phyloP scores from a whole-genome alignment of 2,797 vertebrate species.

The Peromyscus attwateri region DNA sequence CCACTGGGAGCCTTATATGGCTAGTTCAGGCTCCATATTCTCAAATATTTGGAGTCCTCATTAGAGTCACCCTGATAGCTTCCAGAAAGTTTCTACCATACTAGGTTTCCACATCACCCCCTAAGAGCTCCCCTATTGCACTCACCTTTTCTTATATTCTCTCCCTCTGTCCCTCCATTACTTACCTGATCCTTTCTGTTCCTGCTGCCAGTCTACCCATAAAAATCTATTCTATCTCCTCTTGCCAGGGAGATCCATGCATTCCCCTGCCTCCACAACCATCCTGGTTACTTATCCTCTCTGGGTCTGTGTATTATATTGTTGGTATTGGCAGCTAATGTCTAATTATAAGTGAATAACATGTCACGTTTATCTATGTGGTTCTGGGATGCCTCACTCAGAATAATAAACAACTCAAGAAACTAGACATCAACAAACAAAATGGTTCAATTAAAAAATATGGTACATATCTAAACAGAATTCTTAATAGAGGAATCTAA shows the following conservation, averaged over 20 bases:
- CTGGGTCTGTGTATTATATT: neutral
- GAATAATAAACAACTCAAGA: too few species aligned
- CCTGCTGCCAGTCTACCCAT: too few species aligned
- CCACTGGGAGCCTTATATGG: neutral
- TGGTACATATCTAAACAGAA: too few species aligned
- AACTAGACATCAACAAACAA: too few species aligned
- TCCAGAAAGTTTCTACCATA: too few species aligned
- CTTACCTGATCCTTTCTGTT: neutral
- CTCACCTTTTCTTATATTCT: too few species aligned
- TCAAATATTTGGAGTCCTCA: neutral
- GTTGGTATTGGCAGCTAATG: neutral
- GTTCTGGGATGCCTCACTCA: too few species aligned
- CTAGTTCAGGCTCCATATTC: neutral
- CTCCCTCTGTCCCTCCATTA: neutral
- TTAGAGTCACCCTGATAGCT: neutral
- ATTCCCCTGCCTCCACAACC: neutral
- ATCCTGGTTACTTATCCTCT: neutral
- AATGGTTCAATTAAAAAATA: too few species aligned
- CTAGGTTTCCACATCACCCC: too few species aligned
- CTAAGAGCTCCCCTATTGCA: neutral
- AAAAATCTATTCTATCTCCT: too few species aligned
- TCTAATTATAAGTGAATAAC: neutral
- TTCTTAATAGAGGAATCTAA: too few species aligned
- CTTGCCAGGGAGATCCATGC: neutral
- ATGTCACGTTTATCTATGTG: too few species aligned